Evolutionary conservation across 2,113 vertebrate species (phyloP).

Genomic region (Melierax canorus): DNA sequence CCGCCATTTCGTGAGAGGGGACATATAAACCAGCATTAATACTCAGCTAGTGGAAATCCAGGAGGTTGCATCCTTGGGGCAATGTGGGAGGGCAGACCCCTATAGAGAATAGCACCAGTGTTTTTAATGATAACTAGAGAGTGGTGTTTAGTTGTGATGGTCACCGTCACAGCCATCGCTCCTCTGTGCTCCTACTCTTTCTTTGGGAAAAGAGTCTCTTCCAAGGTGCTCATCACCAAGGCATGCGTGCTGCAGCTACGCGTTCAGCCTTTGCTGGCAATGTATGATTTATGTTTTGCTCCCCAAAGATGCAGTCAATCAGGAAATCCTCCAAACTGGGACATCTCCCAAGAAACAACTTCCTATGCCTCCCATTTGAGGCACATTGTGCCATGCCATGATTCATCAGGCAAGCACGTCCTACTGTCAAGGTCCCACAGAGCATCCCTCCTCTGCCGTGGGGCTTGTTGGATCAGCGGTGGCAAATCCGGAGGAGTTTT

Average conservation of each 20-base stretch:
- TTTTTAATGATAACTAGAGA: background rate
- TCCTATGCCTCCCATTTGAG: background rate
- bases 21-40: background rate
- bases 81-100: background rate
- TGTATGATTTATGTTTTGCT: background rate
- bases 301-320: background rate
- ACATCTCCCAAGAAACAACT: background rate
- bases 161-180: background rate
- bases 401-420: background rate
- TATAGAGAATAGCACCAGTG: background rate
- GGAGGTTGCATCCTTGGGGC: background rate
- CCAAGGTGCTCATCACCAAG: background rate
- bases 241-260: accelerated
- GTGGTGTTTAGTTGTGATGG: background rate
- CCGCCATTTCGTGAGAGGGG: background rate
- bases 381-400: background rate
- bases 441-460: background rate
- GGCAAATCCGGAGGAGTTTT: background rate
- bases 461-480: background rate
- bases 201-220: background rate
- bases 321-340: background rate
- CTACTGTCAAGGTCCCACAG: background rate
- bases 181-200: background rate
- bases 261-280: background rate
- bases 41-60: background rate